phyloP scores from a whole-genome alignment of 2,888 invertebrate genomes.

The Lithophane ornitopus region DNA sequence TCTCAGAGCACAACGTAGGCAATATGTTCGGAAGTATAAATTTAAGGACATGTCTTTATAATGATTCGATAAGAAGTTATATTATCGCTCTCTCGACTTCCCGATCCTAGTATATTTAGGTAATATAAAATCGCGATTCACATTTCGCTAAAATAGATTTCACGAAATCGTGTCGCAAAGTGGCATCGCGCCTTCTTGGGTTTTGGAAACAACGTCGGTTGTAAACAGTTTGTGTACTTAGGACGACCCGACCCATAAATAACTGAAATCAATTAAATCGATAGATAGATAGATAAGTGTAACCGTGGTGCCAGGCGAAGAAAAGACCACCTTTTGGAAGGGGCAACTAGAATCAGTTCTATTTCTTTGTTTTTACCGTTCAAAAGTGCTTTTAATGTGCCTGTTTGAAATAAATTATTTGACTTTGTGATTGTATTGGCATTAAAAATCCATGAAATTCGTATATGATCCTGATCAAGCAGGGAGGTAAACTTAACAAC shows the following conservation, averaged over 20 bases:
- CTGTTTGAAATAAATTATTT: too few relatives aligned
- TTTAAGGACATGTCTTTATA: conserved; percentile 36
- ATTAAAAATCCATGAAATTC: not conserved
- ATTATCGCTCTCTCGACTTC: conserved; percentile 20
- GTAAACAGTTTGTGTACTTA: conserved; percentile 48
- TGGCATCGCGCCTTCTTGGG: not conserved
- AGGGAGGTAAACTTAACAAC: not conserved
- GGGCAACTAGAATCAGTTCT: too few relatives aligned
- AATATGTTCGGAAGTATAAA: conserved; percentile 34
- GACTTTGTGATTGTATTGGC: conserved; percentile 8
- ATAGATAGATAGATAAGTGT: conserved; percentile 9
- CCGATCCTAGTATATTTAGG: not conserved
- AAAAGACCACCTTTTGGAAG: too few relatives aligned
- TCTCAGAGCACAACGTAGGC: conserved; percentile 31
- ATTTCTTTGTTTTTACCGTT: too few relatives aligned
- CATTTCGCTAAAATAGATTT: conserved; percentile 17
- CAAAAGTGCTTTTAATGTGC: too few relatives aligned
- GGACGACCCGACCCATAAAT: conserved; percentile 37
- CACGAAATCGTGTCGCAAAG: conserved; percentile 12
- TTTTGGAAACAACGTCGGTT: conserved; percentile 32
- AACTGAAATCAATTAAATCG: conserved; percentile 23
- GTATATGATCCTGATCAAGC: not conserved
- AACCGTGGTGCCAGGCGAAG: not conserved
- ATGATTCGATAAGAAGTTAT: conserved; percentile 48
- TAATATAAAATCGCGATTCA: conserved; percentile 8